Evolutionary conservation across 2,797 vertebrate species (phyloP), one percentile per base, ranked within the genome.

Genomic region (Ataeniobius toweri): DNA sequence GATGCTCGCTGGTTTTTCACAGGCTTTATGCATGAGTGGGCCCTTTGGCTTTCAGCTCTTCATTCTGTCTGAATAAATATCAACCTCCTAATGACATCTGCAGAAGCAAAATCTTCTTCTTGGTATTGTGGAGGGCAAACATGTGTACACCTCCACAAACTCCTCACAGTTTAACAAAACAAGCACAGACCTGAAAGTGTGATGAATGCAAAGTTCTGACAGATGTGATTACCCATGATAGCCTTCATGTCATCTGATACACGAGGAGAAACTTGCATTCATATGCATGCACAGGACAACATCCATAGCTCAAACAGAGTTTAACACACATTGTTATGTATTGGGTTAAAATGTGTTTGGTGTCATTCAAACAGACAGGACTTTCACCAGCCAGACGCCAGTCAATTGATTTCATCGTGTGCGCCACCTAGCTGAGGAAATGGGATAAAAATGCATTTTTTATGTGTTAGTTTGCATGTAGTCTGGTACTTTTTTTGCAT

Each of bases 21-120:
- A 3, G 71, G 59, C 83, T 67, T 74, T 79, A 79, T 56, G 75
- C 77, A 50, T 69, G 81, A 84, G 67, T 59, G 71, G 71, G 12
- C 80, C 61, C 76, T 85, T 81, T 82, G 81, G 68, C 83, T 86
- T 87, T 87, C 88, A 80, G 71, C 79, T 85, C 86, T 78, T 77
- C 80, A 82, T 77, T 71, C 79, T 82, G 90, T 86, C 77, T 78
- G 77, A 80, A 88, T 91, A 87, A 88, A 87, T 90, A 86, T 91
- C 83, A 85, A 80, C 58, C 78, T 81, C 71, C 80, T 88, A 88
- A 89, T 88, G 86, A 83, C 84, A 81, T 85, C 77, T 83, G 75
- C 76, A 79, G 85, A 86, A 88, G 81, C 63, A 76, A 79, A 75
- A 83, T 83, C 65, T 41, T 79, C 78, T 77, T 70, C 73, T 77